Evolutionary conservation across 2,888 invertebrate species (phyloP).

Genomic region (Taphrorychus bicolor): DNA sequence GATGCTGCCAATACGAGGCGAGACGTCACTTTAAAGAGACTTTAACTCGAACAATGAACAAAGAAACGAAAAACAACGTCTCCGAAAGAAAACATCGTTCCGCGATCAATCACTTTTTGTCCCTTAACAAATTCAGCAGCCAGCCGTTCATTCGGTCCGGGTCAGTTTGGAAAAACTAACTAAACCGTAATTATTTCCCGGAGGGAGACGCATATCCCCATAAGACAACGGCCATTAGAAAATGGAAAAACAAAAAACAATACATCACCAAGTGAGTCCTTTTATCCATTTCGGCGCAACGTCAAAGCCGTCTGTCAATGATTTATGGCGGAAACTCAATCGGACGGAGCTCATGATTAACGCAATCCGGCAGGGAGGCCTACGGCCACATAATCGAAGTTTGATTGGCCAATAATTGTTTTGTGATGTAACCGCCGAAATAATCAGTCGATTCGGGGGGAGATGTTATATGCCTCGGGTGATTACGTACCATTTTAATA

Average conservation of each 20-base stretch:
- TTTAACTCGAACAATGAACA: neutral
- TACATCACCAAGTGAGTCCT: conserved; percentile 13
- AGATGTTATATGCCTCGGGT: neutral
- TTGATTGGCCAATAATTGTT: conserved; percentile 46
- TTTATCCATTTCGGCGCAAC: conserved; percentile 24
- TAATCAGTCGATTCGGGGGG: conserved; percentile 11
- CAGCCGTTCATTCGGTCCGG: neutral
- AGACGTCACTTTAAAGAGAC: neutral
- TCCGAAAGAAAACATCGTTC: neutral
- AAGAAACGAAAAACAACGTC: neutral
- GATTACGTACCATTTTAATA: neutral
- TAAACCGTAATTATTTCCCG: conserved; percentile 16
- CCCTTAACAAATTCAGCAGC: neutral
- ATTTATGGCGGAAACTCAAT: conserved; percentile 47
- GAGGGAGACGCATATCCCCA: neutral
- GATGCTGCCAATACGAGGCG: neutral
- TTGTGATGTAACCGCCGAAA: conserved; percentile 37
- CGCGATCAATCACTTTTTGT: neutral
- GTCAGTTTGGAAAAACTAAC: conserved; percentile 3
- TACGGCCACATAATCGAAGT: conserved; percentile 42
- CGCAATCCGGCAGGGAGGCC: conserved; percentile 38
- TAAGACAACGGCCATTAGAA: conserved; percentile 21
- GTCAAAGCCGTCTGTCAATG: conserved; percentile 42
- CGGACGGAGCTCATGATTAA: conserved; percentile 41
- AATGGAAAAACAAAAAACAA: conserved; percentile 26